Conservation (phyloP, 2,888 invertebrate genomes). For the Ennomos erosarius region DNA sequence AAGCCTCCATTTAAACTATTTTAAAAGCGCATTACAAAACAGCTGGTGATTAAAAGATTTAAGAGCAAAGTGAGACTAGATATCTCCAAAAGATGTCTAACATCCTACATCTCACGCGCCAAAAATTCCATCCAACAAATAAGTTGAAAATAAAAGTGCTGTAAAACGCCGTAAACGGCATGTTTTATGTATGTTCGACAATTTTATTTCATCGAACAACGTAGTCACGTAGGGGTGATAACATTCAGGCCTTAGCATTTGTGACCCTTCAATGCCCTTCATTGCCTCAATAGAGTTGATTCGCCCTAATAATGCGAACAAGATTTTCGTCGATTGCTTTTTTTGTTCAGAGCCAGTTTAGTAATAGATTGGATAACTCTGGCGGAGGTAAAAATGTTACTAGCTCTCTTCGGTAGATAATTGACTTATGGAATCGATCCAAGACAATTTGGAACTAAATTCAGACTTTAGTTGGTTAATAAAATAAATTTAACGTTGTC, state of each 20-base stretch:
- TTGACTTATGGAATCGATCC: conserved; percentile 9
- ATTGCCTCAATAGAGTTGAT: conserved; percentile 49
- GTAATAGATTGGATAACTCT: conserved; percentile 20
- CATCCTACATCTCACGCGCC: background rate
- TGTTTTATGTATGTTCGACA: conserved; percentile 49
- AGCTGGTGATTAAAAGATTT: too few relatives aligned
- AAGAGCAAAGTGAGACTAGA: background rate
- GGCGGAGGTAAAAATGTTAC: conserved; percentile 8
- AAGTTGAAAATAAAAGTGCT: conserved; percentile 34
- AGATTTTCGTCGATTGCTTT: conserved; percentile 40
- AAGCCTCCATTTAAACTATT: too few relatives aligned
- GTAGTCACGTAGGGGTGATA: conserved; percentile 60
- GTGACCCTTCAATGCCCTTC: conserved; percentile 52
- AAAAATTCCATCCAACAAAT: conserved; percentile 21
- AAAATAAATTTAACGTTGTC: too few relatives aligned
- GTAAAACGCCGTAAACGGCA: conserved; percentile 35
- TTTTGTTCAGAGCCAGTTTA: conserved; percentile 18
- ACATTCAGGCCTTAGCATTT: conserved; percentile 49
- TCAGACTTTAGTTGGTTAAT: background rate
- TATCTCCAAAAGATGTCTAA: conserved; percentile 1
- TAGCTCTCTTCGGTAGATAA: conserved; percentile 4
- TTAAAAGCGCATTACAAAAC: too few relatives aligned
- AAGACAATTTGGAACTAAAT: background rate
- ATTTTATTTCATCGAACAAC: conserved; percentile 50
- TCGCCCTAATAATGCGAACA: conserved; percentile 46